phyloP scores from a whole-genome alignment of 53 echinoderm and acorn worm species.

The Holothuria leucospilota region DNA sequence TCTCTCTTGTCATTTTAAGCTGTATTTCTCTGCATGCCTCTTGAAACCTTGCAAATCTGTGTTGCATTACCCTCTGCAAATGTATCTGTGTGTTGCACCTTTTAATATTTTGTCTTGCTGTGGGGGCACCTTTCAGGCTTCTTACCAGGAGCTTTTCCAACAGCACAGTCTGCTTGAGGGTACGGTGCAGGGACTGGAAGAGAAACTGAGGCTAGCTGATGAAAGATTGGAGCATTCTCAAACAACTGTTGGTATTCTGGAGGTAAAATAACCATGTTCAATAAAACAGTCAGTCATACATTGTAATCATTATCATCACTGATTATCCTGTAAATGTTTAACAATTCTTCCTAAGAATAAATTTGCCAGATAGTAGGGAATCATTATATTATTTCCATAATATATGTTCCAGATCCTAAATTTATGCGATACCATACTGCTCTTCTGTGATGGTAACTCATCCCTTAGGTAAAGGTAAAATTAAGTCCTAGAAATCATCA shows the following conservation, averaged over 20 bases:
- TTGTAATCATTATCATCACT: no score
- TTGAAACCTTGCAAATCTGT: neutral
- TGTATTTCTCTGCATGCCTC: no score
- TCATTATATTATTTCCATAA: no score
- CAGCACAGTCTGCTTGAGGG: slow-evolving; percentile 66
- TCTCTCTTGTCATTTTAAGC: neutral
- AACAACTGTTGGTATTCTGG: slow-evolving; percentile 43
- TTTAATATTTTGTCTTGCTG: slow-evolving; percentile 4
- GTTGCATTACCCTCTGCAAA: neutral
- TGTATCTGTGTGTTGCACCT: neutral
- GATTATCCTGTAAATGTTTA: no score
- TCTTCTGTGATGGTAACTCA: no score
- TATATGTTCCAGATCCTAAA: no score
- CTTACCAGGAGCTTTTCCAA: slow-evolving; percentile 57
- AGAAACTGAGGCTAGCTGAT: slow-evolving; percentile 65
- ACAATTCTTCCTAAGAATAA: no score
- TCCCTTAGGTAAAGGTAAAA: no score
- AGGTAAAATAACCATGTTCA: slow-evolving; percentile 49
- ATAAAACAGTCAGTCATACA: neutral
- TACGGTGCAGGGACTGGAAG: slow-evolving; percentile 63
- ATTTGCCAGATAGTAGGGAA: no score
- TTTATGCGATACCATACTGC: no score
- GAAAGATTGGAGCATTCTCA: slow-evolving; percentile 58
- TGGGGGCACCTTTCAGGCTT: slow-evolving; percentile 38
- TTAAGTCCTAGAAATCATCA: no score